Base-by-base conservation (phyloP, 2,797 vertebrate genomes). In the Lophius americanus region DNA sequence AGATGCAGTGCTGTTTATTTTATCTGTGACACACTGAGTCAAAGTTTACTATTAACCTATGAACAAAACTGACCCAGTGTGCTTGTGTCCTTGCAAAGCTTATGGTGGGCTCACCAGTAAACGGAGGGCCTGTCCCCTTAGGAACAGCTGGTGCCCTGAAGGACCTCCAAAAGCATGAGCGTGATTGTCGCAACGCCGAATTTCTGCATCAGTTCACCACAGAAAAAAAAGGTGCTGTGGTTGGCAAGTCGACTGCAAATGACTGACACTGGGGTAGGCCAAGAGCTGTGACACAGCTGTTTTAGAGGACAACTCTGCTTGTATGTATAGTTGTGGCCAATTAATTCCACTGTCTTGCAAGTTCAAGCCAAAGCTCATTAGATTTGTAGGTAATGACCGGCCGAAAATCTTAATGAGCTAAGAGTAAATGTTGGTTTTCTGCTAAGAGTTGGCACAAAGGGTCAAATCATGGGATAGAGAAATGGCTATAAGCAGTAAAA, bases 211-310 rank as follows among this genome's bases (percentile, higher is more conserved):
- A 61, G 76, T 82, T 86, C 80, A 81, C 82, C 60, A 74, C 63
- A 54, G 63, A 67, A 68, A 58, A 81, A 78, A 81, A 83, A 89
- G 88, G 71, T 86, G 88, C 88, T 88, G 82, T 54, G 79, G 79
- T 85, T 83, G 79, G 89, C 89, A 89, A 80, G 70, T 65, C 51
- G 68, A 81, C 83, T 86, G 78, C 77, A 91, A 90, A 91, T 90
- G 92, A 88, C 85, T 81, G 85, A 87, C 85, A 81, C 63, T 60
- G 71, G 82, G 44, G 73, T 51, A 82, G 81, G 84, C 74, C 78
- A 79, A 64, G 64, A 85, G 81, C 81, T 88, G 84, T 89, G 89
- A 89, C 87, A 88, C 88, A 90, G 91, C 86, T 88, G 84, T 89
- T 92, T 88, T 89, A 84, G 81, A 90, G 88, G 90, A 89, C 83